Base-by-base conservation (phyloP, 2,888 invertebrate genomes). In the Trichopria drosophilae region DNA sequence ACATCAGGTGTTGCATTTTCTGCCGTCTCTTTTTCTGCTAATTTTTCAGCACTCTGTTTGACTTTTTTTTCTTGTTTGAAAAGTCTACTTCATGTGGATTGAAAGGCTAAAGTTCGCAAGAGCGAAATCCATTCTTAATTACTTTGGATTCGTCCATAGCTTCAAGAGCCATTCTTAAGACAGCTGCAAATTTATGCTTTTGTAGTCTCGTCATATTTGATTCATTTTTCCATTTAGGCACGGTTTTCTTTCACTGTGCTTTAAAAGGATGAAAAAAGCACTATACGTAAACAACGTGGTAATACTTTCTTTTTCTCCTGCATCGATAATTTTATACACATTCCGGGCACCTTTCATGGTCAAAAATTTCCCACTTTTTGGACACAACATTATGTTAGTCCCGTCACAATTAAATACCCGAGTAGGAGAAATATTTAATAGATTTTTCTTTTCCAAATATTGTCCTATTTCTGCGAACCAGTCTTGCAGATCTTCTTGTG, bases 391-490 rank as follows among this genome's bases (percentile, higher is more conserved):
- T 31, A 31, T 31, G 18, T 31, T 31, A 1, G 32, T 31, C 7
- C 18, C 32, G 32, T 31, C 1, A 12, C 32, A 31, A 12, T 31
- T 31, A 31, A 31, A 31, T 31, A 31, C 6, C n/a, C n/a, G n/a
- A n/a, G n/a, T n/a, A n/a, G n/a, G n/a, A n/a, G n/a, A n/a, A n/a
- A n/a, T n/a, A 29, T 29, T 7, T 7, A 29, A 29, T 9, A 29
- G 31, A 29, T 29, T 29, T 29, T 29, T 29, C 15, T 29, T 29
- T n/a, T n/a, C n/a, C n/a, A 29, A 29, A 29, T 29, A 29, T 10
- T 29, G 31, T 29, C 31, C 6, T 29, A 29, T 10, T 31, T 31
- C 32, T 6, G 32, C 32, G 32, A 31, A 31, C 32, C 32, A 31
- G 7, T 31, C 13, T 31, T 31, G 6, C 5, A 31, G 12, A 31